A percentile compares a stretch with the other conserved stretches of the same genome.
Evolutionary conservation across 2,888 invertebrate species (phyloP).

Genomic region (Altica lythri): DNA sequence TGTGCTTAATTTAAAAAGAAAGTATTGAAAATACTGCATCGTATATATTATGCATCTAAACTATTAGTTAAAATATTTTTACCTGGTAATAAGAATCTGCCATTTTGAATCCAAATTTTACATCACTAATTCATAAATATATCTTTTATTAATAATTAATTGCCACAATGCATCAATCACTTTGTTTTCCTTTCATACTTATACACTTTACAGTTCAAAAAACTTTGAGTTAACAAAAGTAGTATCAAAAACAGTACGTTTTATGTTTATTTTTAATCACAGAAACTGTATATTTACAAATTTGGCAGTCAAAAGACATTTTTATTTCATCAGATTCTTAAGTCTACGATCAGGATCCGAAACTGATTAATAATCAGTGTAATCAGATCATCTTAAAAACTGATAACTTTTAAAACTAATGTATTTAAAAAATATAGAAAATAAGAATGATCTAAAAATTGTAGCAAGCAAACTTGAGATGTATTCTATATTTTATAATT

Average conservation of each 20-base stretch:
- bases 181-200: conserved; percentile 15
- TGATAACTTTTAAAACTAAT: too few species aligned
- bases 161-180: conserved; percentile 22
- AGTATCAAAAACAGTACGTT: conserved; percentile 5
- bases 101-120: conserved; percentile 59
- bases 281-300: conserved; percentile 32
- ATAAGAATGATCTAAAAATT: too few species aligned
- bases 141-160: conserved; percentile 19
- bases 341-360: conserved; percentile 13
- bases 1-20: conserved; percentile 1
- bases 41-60: not conserved
- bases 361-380: too few species aligned
- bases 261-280: conserved; percentile 6
- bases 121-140: conserved; percentile 31
- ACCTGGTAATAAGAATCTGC: conserved; percentile 71
- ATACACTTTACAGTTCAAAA: conserved; percentile 6
- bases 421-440: too few species aligned
- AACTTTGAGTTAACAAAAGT: conserved; percentile 4
- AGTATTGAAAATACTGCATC: too few species aligned
- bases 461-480: too few species aligned
- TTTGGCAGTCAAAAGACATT: conserved; percentile 32
- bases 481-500: too few species aligned
- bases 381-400: too few species aligned
- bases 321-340: too few species aligned
- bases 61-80: conserved; percentile 47